Base-by-base conservation (phyloP, 2,113 vertebrate genomes). In the Barbus barbus region DNA sequence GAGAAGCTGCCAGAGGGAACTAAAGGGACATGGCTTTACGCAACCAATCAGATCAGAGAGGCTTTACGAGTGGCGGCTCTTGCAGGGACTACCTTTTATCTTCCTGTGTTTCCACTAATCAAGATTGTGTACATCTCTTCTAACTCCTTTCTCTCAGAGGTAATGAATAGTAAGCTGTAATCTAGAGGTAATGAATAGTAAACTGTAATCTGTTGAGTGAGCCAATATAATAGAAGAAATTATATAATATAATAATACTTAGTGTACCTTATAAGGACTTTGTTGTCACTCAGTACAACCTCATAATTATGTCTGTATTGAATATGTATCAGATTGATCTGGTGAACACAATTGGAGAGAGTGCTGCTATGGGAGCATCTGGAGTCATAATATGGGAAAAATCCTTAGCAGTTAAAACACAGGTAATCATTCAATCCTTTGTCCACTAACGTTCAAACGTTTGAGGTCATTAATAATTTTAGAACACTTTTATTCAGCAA, bases 301-400 rank as follows among this genome's bases (percentile, higher is more conserved):
- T 4, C 1, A 0, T 69, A 69, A 69, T 36, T 36, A 9, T n/a
- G 20, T 44, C 11, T 77, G 16, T 79, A 9, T 26, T 87, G 20
- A 69, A 41, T 83, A 12, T 78, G 20, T 80, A 31, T 67, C 90
- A 98, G 97, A 92, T 84, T 5, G 96, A 98, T 88, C 92, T 98
- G 85, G 92, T 97, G 74, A 94, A 93, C 63, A 96, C 96, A 38
- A 93, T 98, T 0, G 97, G 97, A 77, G 96, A 99, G 87, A 97
- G 96, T 5, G 96, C 96, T 0, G 95, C 97, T 26, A 74, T 97
- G 93, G 97, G 96, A 83, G 95, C 94, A 75, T 95, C 96, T 22
- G 97, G 97, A 84, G 88, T 97, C 22, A 92, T 98, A 89, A 91
- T 99, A 90, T 98, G 96, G 97, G 96, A 94, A 79, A 93, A 84